Conservation (phyloP, 2,797 vertebrate genomes). For the Cheirogaleus major region DNA sequence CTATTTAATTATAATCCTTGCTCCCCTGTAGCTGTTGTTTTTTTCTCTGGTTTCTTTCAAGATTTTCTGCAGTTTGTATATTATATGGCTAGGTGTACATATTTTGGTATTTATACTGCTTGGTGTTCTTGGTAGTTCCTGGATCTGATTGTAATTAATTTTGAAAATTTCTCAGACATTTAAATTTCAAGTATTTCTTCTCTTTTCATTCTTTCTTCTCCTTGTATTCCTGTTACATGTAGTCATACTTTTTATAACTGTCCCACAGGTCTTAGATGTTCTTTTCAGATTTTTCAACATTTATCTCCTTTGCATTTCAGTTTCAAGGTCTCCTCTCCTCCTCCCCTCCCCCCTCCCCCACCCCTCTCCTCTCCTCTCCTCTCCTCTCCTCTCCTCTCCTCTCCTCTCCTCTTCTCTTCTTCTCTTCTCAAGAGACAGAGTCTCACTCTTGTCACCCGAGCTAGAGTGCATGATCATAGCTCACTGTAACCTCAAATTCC, state of each 20-base stretch:
- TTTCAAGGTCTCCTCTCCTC: neutral
- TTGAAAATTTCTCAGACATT: neutral
- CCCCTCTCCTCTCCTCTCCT: too few relatives aligned
- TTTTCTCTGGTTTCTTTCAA: neutral
- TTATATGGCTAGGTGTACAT: neutral
- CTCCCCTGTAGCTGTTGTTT: neutral
- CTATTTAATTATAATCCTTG: neutral
- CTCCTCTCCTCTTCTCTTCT: too few relatives aligned
- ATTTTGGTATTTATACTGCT: neutral
- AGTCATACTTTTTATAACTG: neutral
- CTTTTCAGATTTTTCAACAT: neutral
- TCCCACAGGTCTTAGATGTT: neutral
- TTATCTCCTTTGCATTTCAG: neutral
- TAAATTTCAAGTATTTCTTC: conserved; percentile 14
- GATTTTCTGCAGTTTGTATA: neutral
- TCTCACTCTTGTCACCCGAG: too few relatives aligned
- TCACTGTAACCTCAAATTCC: too few relatives aligned
- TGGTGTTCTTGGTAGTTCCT: neutral
- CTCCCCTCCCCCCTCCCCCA: too few relatives aligned
- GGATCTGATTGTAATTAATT: neutral
- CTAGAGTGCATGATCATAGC: too few relatives aligned
- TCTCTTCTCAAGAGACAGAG: too few relatives aligned
- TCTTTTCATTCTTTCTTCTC: neutral
- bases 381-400: too few relatives aligned
- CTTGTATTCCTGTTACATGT: neutral